phyloP scores from a whole-genome alignment of 2,888 invertebrate species.

The Cryptosula pallasiana region DNA sequence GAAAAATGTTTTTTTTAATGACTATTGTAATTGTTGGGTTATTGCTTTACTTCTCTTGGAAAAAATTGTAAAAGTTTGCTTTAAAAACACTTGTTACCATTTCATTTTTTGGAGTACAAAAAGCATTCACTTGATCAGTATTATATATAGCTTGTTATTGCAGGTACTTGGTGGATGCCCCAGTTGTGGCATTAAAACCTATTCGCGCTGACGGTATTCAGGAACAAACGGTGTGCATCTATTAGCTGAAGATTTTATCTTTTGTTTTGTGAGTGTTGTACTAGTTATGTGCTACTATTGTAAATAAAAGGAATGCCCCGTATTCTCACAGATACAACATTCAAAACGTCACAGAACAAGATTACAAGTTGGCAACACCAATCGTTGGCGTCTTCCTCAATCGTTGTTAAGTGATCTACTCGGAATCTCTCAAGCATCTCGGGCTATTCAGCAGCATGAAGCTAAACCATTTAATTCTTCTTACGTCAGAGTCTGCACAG shows the following conservation, averaged over 20 bases:
- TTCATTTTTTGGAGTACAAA: too few relatives aligned
- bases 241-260: too few relatives aligned
- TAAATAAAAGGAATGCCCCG: too few relatives aligned
- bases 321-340: background rate
- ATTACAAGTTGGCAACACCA: conserved; percentile 41
- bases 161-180: conserved; percentile 17
- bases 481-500: conserved; percentile 16
- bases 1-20: too few relatives aligned
- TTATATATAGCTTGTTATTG: background rate
- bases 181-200: background rate
- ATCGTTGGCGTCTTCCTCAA: conserved; percentile 48
- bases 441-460: conserved; percentile 39
- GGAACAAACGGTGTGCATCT: background rate
- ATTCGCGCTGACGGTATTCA: background rate
- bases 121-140: too few relatives aligned
- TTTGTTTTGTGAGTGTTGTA: too few relatives aligned
- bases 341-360: conserved; percentile 14
- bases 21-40: too few relatives aligned
- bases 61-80: too few relatives aligned
- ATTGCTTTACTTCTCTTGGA: too few relatives aligned
- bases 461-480: conserved; percentile 26
- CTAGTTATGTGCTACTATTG: too few relatives aligned
- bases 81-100: too few relatives aligned
- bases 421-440: conserved; percentile 46
- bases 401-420: conserved; percentile 47